A percentile compares a stretch with the other conserved stretches of the same genome.
These are phyloP conservation scores for Hydrozoanthus gracilis DNA, from an alignment of 92 coral and sea anemone genomes.

Conservation along the genomic window DNA sequence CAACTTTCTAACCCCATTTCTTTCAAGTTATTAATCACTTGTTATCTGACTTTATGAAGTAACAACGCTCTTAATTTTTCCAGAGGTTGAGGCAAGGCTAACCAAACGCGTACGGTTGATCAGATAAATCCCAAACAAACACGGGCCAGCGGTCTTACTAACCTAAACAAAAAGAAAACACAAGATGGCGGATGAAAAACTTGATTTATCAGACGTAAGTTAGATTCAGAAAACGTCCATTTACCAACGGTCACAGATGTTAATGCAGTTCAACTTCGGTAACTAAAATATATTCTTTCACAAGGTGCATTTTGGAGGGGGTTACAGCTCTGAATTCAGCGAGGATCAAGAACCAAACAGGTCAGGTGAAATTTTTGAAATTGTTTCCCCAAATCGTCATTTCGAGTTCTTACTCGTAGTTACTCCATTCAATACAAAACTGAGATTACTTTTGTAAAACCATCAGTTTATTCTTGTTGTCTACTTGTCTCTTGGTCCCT, in stretches of 20 bases:
- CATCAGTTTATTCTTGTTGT: too few relatives aligned
- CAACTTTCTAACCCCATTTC: conserved; percentile 79
- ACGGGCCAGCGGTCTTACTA: conserved; percentile 33
- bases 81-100: background rate
- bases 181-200: conserved; percentile 43
- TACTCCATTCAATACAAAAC: background rate
- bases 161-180: background rate
- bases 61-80: too few relatives aligned
- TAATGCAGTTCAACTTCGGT: background rate
- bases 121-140: background rate
- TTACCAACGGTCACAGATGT: background rate
- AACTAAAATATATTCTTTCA: background rate
- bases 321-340: conserved; percentile 90
- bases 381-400: background rate
- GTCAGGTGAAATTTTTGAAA: background rate
- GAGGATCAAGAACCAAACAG: conserved; percentile 79
- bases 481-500: too few relatives aligned
- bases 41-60: background rate
- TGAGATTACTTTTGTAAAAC: background rate
- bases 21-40: background rate
- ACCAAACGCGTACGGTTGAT: background rate
- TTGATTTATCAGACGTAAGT: conserved; percentile 35
- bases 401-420: too few relatives aligned
- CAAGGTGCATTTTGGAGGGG: conserved; percentile 71
- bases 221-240: background rate